phyloP scores from a whole-genome alignment of 2,113 vertebrate species.

The Bathybates hornii region DNA sequence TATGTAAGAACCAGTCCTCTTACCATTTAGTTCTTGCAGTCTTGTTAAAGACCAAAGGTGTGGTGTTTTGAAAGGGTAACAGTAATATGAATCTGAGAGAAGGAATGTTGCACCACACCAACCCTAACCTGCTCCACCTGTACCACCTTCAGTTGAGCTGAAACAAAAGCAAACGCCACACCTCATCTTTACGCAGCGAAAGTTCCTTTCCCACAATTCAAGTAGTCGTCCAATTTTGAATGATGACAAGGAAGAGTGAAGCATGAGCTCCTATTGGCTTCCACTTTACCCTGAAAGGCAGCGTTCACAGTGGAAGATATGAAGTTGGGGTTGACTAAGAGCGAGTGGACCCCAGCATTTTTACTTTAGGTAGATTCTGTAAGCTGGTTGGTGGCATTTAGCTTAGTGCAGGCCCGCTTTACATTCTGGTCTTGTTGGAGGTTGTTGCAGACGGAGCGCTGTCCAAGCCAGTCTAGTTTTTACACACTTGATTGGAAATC shows the following conservation, averaged over 20 bases:
- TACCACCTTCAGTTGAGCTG: neutral
- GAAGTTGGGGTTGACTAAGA: accelerated
- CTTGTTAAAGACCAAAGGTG: conserved; percentile 17
- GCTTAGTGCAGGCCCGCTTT: neutral
- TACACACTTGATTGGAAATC: neutral
- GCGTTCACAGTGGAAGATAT: neutral
- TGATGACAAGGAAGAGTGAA: neutral
- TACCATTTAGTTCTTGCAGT: neutral
- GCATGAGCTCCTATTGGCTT: neutral
- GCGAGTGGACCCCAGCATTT: neutral
- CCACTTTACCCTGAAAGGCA: too few relatives aligned
- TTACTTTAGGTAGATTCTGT: neutral
- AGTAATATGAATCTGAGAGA: neutral
- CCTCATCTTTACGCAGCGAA: neutral
- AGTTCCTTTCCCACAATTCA: neutral
- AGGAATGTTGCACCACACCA: conserved; percentile 46
- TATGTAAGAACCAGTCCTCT: neutral
- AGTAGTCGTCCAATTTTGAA: neutral
- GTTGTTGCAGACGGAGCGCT: neutral
- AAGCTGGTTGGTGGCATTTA: neutral
- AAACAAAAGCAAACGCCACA: neutral
- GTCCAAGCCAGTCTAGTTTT: neutral
- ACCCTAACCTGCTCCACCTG: conserved; percentile 35
- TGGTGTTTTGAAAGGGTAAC: neutral
- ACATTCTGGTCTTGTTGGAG: neutral